A percentile compares a stretch with the other conserved stretches of the same genome.
Conservation (phyloP, 2,113 vertebrate species). For the Pygoscelis antarcticus region DNA sequence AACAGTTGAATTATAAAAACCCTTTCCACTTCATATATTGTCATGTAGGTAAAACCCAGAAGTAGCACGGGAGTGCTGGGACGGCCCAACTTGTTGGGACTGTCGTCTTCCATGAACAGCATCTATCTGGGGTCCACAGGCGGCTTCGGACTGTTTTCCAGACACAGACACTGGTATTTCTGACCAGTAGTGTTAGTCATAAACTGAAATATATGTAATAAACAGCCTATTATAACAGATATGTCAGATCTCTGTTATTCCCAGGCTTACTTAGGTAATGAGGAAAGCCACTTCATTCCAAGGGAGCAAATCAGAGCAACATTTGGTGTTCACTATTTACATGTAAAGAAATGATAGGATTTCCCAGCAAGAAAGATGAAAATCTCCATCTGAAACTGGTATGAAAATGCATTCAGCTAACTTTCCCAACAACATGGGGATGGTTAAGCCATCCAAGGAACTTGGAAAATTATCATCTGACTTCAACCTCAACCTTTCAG, state of each 20-base stretch:
- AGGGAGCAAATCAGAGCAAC: not conserved
- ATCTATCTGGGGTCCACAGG: not conserved
- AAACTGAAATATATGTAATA: not conserved
- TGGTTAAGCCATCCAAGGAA: not conserved
- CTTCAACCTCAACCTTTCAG: slow-evolving; percentile 45
- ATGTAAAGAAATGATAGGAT: not conserved
- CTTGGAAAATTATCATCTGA: slow-evolving; percentile 19
- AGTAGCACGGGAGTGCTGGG: not conserved
- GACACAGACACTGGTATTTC: not conserved
- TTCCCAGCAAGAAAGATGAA: not conserved
- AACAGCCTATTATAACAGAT: not conserved
- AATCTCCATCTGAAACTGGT: not conserved
- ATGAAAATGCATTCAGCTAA: not conserved
- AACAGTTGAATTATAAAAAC: not conserved
- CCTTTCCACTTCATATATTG: not conserved
- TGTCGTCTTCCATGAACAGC: not conserved
- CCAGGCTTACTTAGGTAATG: not conserved
- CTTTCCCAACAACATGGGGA: not conserved
- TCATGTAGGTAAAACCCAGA: not conserved
- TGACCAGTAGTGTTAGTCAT: not conserved
- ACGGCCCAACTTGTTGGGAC: not conserved
- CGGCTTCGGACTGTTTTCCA: not conserved
- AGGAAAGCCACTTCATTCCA: not conserved
- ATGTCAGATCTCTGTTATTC: not conserved
- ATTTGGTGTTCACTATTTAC: not conserved